phyloP scores from a whole-genome alignment of 2,113 vertebrate species.

The Brienomyrus brachyistius region DNA sequence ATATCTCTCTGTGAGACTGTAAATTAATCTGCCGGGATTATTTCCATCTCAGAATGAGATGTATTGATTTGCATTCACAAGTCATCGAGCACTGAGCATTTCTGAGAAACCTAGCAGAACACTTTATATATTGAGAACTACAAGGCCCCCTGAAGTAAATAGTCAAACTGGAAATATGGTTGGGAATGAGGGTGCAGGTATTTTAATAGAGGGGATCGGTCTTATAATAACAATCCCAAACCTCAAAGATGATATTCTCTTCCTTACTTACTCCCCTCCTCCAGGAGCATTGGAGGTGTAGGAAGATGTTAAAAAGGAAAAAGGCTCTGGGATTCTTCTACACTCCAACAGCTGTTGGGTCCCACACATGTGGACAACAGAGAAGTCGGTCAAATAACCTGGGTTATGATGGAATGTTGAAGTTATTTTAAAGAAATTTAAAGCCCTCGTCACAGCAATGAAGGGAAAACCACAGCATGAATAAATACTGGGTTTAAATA shows the following conservation, averaged over 20 bases:
- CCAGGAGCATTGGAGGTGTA: background rate
- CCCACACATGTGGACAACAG: background rate
- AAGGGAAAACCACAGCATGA: background rate
- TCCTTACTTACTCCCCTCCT: background rate
- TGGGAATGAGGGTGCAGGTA: background rate
- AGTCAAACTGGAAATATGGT: background rate
- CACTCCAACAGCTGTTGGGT: background rate
- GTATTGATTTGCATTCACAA: background rate
- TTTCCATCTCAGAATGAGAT: background rate
- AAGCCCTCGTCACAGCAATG: background rate
- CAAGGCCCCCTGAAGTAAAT: background rate
- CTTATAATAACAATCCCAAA: background rate
- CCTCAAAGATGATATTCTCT: background rate
- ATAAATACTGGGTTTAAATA: background rate
- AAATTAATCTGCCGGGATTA: background rate
- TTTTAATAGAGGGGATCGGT: background rate
- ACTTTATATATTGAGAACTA: background rate
- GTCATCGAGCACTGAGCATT: background rate
- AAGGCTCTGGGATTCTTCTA: background rate
- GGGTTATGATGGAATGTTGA: background rate
- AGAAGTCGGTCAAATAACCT: background rate
- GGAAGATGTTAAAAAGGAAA: background rate
- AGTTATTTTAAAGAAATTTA: background rate
- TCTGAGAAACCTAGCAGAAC: background rate
- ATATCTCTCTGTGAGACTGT: background rate